Evolutionary conservation across 2,888 invertebrate species (phyloP).

Genomic region (Incurvaria masculella): DNA sequence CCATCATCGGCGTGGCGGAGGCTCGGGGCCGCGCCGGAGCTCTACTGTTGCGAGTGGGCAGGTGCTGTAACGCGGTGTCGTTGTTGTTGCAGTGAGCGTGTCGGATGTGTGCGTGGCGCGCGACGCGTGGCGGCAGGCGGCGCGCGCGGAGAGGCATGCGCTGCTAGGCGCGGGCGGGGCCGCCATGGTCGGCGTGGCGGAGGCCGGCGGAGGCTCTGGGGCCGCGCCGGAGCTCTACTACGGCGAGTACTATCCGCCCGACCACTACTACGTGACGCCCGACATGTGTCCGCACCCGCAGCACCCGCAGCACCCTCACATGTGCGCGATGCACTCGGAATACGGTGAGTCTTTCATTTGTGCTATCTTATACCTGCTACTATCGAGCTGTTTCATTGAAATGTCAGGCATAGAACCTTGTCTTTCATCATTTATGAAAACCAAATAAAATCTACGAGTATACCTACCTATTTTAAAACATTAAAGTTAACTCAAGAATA

Average conservation of each 20-base stretch:
- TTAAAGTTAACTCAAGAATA: no score
- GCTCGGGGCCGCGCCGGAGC: no score
- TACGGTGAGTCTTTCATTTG: no score
- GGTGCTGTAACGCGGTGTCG: no score
- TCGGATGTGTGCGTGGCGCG: slow-evolving; percentile 17
- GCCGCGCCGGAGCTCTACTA: slow-evolving; percentile 47
- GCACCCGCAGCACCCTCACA: slow-evolving; percentile 59
- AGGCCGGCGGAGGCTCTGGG: slow-evolving; percentile 35
- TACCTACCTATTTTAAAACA: no score
- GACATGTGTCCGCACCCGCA: slow-evolving; percentile 63
- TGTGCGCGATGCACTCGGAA: slow-evolving; percentile 71
- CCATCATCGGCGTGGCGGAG: no score
- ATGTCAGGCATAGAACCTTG: no score
- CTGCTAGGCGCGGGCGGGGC: slow-evolving; percentile 31
- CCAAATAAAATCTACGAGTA: no score
- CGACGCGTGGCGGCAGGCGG: slow-evolving; percentile 28
- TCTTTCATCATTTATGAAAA: no score
- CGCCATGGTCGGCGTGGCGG: slow-evolving; percentile 51
- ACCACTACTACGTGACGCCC: slow-evolving; percentile 54
- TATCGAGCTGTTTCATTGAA: no score
- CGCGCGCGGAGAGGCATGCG: slow-evolving; percentile 33
- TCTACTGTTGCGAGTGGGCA: no score
- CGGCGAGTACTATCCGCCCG: slow-evolving; percentile 57
- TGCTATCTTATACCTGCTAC: no score
- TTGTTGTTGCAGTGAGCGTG: slow-evolving; percentile 18